Evolutionary conservation across 2,888 invertebrate genomes (phyloP), one percentile per base, ranked within the genome.

Genomic region (Euzetes globulus): DNA sequence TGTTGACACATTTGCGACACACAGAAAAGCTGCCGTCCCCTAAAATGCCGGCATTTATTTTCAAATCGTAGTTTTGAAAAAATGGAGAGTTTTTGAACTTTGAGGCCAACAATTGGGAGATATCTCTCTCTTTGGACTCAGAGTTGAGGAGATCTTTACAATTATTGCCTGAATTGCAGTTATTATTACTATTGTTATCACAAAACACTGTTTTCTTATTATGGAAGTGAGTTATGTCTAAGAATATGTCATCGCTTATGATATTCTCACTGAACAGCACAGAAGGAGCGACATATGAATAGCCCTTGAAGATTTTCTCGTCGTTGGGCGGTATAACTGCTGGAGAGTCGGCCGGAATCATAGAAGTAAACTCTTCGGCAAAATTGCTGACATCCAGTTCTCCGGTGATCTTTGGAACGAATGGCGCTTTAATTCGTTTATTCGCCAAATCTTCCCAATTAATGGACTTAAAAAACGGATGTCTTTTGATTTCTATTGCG

Each of bases 321-420:
- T 77, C 73, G 22, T 75, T 77, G 13, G 60, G 78, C 65, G 73
- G 13, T 94, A 94, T 75, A 22, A 75, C 76, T 33, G 75, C 77
- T 13, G 78, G 76, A 68, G 94, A 94, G 84, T 96, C 95, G 0
- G 91, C 89, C 9, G 94, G 91, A 72, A 89, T 87, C 89, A 94
- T 91, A 80, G 89, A 88, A 0, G 97, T 98, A 84, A 98, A 98
- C 85, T 98, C 97, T 78, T 92, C 92, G 63, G 95, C 91, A 84
- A 98, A 98, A 86, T 98, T 96, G 81, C 92, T 92, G 17, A 94
- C 93, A 84, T 98, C 97, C 77, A 93, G 86, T 82, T 94, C 94
- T 83, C 90, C 84, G 72, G 87, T 78, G 77, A 97, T 89, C 75
- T 87, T 87, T n/a, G 97, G 98, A 78, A 90, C 89, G 85, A 96